A percentile compares a stretch with the other conserved stretches of the same genome.
Evolutionary conservation across 1,140 invertebrate species (phyloP).

Genomic region (Psix sp.): DNA sequence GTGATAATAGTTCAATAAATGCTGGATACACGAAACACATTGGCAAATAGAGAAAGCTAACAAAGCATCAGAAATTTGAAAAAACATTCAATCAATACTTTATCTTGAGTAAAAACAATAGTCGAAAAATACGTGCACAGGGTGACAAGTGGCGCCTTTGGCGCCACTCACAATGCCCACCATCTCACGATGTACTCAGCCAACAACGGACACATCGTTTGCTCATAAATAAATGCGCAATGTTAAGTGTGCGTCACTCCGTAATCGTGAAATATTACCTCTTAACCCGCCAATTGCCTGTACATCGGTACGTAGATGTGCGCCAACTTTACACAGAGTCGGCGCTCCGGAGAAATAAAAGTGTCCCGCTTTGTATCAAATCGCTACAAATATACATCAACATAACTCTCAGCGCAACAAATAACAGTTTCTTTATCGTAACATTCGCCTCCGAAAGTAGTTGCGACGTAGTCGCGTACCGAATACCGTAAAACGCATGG

Average conservation of each 20-base stretch:
- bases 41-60: too few relatives aligned
- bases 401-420: slow-evolving; percentile 27
- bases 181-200: slow-evolving; percentile 13
- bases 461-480: slow-evolving; percentile 11
- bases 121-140: slow-evolving; percentile 44
- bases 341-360: slow-evolving; percentile 28
- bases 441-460: slow-evolving; percentile 31
- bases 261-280: slow-evolving; percentile 51
- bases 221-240: slow-evolving; percentile 52
- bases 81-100: slow-evolving; percentile 49
- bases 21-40: too few relatives aligned
- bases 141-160: slow-evolving; percentile 47
- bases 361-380: slow-evolving; percentile 29
- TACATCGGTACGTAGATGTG: slow-evolving; percentile 35
- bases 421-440: slow-evolving; percentile 36
- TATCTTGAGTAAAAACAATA: slow-evolving; percentile 45
- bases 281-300: slow-evolving; percentile 54
- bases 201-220: slow-evolving; percentile 44
- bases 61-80: background rate
- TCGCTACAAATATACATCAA: slow-evolving; percentile 39
- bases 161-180: slow-evolving; percentile 42
- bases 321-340: slow-evolving; percentile 18
- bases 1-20: too few relatives aligned
- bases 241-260: slow-evolving; percentile 49
- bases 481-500: slow-evolving; percentile 15